Percentiles rank a stretch among this genome's conserved stretches.
phyloP scores from a whole-genome alignment of 2,113 vertebrate species.

The Camelus dromedarius region DNA sequence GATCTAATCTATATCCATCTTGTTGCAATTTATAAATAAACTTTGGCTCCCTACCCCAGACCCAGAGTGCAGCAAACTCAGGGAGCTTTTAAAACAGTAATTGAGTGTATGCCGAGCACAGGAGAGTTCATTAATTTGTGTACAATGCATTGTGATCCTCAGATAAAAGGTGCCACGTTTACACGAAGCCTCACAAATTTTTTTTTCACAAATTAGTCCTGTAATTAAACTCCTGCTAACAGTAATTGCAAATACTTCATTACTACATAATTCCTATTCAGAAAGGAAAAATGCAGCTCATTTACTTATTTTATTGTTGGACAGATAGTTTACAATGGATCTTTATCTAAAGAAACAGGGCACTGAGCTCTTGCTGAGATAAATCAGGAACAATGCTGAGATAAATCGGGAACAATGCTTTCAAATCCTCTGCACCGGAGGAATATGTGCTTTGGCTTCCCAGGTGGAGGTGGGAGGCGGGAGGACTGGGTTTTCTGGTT shows the following conservation, averaged over 20 bases:
- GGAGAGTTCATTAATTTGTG: constrained; percentile 28
- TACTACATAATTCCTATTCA: constrained; percentile 62
- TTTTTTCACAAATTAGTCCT: constrained; percentile 47
- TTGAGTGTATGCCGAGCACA: neutral
- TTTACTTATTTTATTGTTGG: constrained; percentile 58
- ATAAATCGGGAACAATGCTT: neutral
- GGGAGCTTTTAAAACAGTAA: constrained; percentile 58
- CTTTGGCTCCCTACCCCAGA: constrained; percentile 32
- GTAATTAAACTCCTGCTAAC: constrained; percentile 69
- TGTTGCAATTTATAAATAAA: constrained; percentile 70
- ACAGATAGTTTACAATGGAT: neutral
- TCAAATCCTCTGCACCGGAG: neutral
- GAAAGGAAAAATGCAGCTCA: constrained; percentile 58
- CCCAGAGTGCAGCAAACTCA: neutral
- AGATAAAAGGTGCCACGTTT: constrained; percentile 45
- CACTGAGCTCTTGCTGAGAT: constrained; percentile 25
- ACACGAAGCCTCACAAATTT: neutral
- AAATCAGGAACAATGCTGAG: constrained; percentile 30
- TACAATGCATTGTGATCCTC: constrained; percentile 34
- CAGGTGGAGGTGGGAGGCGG: constrained; percentile 67
- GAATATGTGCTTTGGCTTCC: neutral
- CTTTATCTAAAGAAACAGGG: constrained; percentile 52
- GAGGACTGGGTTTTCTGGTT: constrained; percentile 27
- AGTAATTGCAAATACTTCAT: constrained; percentile 60
- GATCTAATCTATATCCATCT: constrained; percentile 68